Evolutionary conservation across 2,113 vertebrate genomes (phyloP).

Genomic region (Python bivittatus): DNA sequence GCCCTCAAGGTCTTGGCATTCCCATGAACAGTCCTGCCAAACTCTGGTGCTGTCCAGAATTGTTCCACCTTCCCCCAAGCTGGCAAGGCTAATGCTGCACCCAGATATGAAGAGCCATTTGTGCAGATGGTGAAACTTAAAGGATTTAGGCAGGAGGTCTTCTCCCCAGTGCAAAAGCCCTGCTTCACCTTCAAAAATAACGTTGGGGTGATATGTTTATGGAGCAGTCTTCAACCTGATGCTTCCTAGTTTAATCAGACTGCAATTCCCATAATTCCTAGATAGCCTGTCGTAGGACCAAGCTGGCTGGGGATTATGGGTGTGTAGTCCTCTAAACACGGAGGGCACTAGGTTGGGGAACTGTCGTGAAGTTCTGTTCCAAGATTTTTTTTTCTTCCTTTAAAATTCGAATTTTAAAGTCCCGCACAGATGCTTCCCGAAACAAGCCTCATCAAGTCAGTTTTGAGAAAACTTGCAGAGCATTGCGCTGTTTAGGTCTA

Average conservation of each 20-base stretch:
- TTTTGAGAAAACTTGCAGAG: background rate
- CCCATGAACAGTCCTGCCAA: background rate
- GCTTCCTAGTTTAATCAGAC: background rate
- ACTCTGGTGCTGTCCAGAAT: background rate
- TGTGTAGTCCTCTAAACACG: background rate
- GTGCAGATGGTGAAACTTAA: background rate
- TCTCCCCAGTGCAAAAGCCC: background rate
- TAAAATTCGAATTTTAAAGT: background rate
- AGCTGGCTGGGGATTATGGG: background rate
- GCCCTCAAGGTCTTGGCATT: background rate
- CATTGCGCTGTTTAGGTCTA: background rate
- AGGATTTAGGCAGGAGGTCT: background rate
- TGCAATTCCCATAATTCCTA: background rate
- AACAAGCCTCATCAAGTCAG: background rate
- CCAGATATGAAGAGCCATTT: background rate
- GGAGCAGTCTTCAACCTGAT: background rate
- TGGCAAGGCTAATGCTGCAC: background rate
- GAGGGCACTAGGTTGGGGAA: background rate
- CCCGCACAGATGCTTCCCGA: background rate
- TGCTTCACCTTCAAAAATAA: background rate
- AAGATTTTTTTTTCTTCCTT: background rate
- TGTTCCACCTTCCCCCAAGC: background rate
- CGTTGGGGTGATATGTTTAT: background rate
- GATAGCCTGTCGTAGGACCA: background rate
- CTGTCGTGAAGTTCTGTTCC: background rate